Base-by-base conservation (phyloP, 2,797 vertebrate genomes). In the Chaetodon trifasciatus region DNA sequence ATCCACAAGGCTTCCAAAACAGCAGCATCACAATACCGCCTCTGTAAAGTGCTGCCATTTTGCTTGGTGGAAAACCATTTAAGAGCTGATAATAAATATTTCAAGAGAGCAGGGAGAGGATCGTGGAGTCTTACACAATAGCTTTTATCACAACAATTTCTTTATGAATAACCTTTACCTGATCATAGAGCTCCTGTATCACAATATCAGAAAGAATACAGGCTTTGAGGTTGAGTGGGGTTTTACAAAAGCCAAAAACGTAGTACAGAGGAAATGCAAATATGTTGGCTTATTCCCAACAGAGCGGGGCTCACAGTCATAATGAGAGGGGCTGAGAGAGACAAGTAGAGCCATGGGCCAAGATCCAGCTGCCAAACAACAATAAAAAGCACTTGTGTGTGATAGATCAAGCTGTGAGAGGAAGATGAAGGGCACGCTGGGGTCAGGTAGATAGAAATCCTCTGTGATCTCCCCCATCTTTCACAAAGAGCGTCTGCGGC, bases 361-460 rank as follows among this genome's bases (percentile, higher is more conserved):
- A 81, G 86, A 89, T 74, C 81, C 28, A 53, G 75, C 74, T 87
- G 88, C 91, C 85, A 88, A 81, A 89, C 85, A 90, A 88, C 86
- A 91, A 87, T 87, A 90, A 84, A 88, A 89, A 70, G 81, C 86
- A 87, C 75, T 88, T 87, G 78, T 83, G 78, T 88, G 86, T 83
- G 87, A 91, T 88, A 82, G 81, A 90, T 91, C 85, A 90, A 90
- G 82, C 84, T 85, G 89, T 73, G 88, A 87, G 78, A 88, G 84
- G 80, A 89, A 88, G 85, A 91, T 81, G 86, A 92, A 91, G 91
- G 92, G 86, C 88, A 84, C 15, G 8, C 55, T 0, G 24, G 88
- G 90, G 91, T 93, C 91, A 93, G 83, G 87, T 57, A 83, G 76
- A 88, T 46, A 90, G 91, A 92, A 90, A 92, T 92, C 90, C 88